Conservation (phyloP, 2,888 invertebrate genomes). For the Andrena fulva region DNA sequence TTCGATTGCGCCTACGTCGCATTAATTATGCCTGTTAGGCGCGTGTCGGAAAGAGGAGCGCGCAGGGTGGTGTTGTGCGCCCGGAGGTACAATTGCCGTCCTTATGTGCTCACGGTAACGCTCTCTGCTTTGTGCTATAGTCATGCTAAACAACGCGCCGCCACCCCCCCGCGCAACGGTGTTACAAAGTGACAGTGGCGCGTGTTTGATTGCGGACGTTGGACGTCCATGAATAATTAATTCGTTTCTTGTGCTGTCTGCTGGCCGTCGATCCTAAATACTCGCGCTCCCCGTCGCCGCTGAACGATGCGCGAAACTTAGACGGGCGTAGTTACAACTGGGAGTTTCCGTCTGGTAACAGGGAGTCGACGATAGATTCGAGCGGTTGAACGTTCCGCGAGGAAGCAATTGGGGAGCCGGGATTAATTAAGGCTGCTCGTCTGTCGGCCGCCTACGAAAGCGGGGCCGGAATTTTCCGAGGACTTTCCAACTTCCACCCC, state of each 20-base stretch:
- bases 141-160: constrained; percentile 79
- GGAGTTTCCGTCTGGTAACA: background rate
- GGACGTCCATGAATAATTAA: constrained; percentile 83
- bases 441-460: constrained; percentile 31
- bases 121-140: constrained; percentile 67
- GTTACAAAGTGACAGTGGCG: constrained; percentile 75
- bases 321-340: background rate
- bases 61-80: constrained; percentile 42
- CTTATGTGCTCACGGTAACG: constrained; percentile 59
- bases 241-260: constrained; percentile 70
- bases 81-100: constrained; percentile 51
- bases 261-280: constrained; percentile 22
- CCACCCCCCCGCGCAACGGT: constrained; percentile 34
- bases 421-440: constrained; percentile 55
- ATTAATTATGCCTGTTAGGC: constrained; percentile 65
- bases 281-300: constrained; percentile 13
- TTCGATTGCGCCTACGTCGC: constrained; percentile 57
- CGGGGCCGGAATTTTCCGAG: constrained; percentile 48
- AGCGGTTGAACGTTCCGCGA: constrained; percentile 45
- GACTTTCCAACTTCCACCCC: constrained; percentile 50
- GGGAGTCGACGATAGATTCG: constrained; percentile 43
- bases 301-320: constrained; percentile 19
- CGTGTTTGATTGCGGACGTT: constrained; percentile 74
- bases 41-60: constrained; percentile 51
- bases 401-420: constrained; percentile 34